Conservation (phyloP, 2,888 invertebrate species). For the Xylocampa areola region DNA sequence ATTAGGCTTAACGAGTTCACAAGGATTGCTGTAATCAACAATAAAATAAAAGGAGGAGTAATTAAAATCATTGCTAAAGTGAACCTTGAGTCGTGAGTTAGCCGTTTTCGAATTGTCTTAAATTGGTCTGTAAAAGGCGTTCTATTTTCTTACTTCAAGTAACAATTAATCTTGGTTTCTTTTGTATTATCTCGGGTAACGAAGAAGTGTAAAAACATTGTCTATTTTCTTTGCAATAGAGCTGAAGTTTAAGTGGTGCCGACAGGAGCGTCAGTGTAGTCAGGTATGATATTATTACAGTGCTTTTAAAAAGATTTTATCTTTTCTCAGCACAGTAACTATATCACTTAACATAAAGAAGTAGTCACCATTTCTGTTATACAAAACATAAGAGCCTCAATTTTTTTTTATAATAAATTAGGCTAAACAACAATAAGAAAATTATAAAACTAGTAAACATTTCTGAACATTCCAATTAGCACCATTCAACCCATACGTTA, state of each 20-base stretch:
- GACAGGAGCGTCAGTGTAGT: background rate
- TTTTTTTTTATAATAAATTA: no score
- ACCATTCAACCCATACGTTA: no score
- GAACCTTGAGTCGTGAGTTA: no score
- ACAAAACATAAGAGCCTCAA: no score
- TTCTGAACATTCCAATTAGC: no score
- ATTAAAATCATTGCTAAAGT: conserved; percentile 40
- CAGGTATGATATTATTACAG: background rate
- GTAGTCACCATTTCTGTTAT: no score
- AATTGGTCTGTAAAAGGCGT: conserved; percentile 10
- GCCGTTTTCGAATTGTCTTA: conserved; percentile 29
- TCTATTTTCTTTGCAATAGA: conserved; percentile 27
- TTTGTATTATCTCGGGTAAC: conserved; percentile 38
- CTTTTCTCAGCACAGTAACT: no score
- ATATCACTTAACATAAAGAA: no score
- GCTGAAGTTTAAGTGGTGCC: conserved; percentile 23
- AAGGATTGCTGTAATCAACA: conserved; percentile 41
- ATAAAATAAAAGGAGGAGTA: conserved; percentile 43
- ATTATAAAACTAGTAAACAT: no score
- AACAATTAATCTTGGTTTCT: conserved; percentile 41
- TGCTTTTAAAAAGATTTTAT: no score
- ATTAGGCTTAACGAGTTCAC: conserved; percentile 46
- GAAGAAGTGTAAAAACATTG: conserved; percentile 31
- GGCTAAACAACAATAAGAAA: no score
- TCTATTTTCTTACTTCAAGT: conserved; percentile 33